A percentile compares a stretch with the other conserved stretches of the same genome.
Conservation (phyloP, 2,113 vertebrate species). For the Origma solitaria region DNA sequence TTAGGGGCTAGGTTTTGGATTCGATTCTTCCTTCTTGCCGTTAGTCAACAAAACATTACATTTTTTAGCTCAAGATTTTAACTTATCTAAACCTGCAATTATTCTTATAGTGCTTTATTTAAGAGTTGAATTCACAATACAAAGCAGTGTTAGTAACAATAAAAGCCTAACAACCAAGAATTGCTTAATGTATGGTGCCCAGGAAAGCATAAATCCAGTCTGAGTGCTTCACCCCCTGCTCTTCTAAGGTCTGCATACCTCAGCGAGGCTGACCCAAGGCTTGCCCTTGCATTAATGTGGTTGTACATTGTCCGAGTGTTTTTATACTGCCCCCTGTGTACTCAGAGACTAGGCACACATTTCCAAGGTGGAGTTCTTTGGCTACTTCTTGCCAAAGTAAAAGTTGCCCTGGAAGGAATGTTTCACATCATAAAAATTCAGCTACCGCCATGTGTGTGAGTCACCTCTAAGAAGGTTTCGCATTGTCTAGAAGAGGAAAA, state of each 20-base stretch:
- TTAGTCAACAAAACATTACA: not conserved
- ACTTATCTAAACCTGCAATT: not conserved
- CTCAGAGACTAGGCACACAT: rapidly evolving
- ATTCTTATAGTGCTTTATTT: not conserved
- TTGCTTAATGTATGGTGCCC: not conserved
- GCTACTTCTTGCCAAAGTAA: not conserved
- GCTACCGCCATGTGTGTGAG: not conserved
- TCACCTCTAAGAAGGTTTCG: not conserved
- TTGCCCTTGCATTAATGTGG: not conserved
- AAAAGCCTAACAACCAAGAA: not conserved
- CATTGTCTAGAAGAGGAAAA: not conserved
- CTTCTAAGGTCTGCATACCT: not conserved
- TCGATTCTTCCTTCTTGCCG: not conserved
- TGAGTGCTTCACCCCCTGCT: not conserved
- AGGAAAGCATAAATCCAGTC: not conserved
- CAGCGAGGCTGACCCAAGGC: not conserved
- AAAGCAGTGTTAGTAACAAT: not conserved
- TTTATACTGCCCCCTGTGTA: not conserved
- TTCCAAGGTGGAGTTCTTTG: not conserved
- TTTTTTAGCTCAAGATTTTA: not conserved
- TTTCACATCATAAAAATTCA: not conserved
- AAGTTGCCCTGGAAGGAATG: not conserved
- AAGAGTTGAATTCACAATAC: not conserved
- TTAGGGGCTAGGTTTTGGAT: not conserved
- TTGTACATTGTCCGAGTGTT: rapidly evolving